phyloP scores from a whole-genome alignment of 1,140 invertebrate genomes.

The Amyelois transitella region DNA sequence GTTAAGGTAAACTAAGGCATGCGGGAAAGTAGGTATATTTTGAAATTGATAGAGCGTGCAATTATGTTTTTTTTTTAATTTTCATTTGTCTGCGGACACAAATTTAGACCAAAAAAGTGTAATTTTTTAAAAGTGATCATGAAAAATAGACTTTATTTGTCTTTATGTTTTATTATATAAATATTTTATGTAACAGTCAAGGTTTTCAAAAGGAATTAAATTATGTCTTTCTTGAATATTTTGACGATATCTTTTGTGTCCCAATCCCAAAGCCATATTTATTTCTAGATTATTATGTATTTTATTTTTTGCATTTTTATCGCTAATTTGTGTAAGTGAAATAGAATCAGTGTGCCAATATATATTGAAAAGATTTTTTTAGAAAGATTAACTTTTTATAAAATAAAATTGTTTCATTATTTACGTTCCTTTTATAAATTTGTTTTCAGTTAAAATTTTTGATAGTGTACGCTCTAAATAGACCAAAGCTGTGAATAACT shows the following conservation, averaged over 20 bases:
- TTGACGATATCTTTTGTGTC: too few species aligned
- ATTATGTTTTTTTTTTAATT: slow-evolving; percentile 12
- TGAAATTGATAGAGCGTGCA: slow-evolving; percentile 33
- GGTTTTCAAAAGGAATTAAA: too few species aligned
- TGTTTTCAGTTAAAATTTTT: slow-evolving; percentile 1
- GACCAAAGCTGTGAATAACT: slow-evolving; percentile 64
- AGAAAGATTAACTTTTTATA: slow-evolving; percentile 4
- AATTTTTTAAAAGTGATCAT: slow-evolving; percentile 30
- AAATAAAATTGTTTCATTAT: slow-evolving; percentile 29
- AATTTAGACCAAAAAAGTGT: slow-evolving; percentile 3
- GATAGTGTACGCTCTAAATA: slow-evolving; percentile 49
- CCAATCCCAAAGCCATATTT: too few species aligned
- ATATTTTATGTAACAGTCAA: too few species aligned
- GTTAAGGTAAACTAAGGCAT: slow-evolving; percentile 29
- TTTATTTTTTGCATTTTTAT: too few species aligned
- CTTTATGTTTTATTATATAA: too few species aligned
- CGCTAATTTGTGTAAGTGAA: too few species aligned
- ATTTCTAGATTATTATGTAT: too few species aligned
- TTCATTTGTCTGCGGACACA: slow-evolving; percentile 1
- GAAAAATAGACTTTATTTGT: too few species aligned
- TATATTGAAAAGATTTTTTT: too few species aligned
- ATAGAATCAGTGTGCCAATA: too few species aligned
- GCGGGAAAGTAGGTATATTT: slow-evolving; percentile 30
- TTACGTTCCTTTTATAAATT: slow-evolving; percentile 40
- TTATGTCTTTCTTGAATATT: too few species aligned